Percentiles rank a stretch among this genome's conserved stretches.
Evolutionary conservation across 2,113 vertebrate species (phyloP).

Genomic region (Porphyrio hochstetteri): DNA sequence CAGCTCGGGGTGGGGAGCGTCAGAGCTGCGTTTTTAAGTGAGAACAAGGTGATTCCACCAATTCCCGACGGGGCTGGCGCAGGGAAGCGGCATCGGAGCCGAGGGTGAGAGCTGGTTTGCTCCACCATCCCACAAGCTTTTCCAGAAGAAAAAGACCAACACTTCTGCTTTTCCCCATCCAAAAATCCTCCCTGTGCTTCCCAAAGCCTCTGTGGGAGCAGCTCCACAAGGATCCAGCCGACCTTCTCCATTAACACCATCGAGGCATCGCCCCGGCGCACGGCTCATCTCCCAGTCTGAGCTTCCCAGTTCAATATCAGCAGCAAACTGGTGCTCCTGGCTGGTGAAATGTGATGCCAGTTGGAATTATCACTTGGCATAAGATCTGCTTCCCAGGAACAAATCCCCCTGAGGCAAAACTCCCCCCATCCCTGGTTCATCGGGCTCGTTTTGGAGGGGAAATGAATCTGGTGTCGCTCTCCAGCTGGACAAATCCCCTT

Average conservation of each 20-base stretch:
- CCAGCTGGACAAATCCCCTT: no score
- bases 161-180: no score
- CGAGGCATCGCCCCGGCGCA: background rate
- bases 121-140: background rate
- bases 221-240: no score
- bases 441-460: background rate
- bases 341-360: background rate
- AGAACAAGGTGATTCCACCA: background rate
- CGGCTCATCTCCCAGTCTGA: background rate
- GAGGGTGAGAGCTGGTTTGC: background rate
- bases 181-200: background rate
- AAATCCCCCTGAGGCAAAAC: background rate
- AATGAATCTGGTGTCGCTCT: background rate
- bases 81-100: background rate
- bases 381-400: background rate
- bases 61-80: background rate
- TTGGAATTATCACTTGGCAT: background rate
- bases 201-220: fast-evolving
- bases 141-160: no score
- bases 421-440: no score
- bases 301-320: background rate
- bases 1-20: fast-evolving
- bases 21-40: background rate
- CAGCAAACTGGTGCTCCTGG: background rate
- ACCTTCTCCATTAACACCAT: no score